These are phyloP conservation scores for Eucera pruinosa DNA, from an alignment of 2,888 invertebrate species.

Conservation along the genomic window DNA sequence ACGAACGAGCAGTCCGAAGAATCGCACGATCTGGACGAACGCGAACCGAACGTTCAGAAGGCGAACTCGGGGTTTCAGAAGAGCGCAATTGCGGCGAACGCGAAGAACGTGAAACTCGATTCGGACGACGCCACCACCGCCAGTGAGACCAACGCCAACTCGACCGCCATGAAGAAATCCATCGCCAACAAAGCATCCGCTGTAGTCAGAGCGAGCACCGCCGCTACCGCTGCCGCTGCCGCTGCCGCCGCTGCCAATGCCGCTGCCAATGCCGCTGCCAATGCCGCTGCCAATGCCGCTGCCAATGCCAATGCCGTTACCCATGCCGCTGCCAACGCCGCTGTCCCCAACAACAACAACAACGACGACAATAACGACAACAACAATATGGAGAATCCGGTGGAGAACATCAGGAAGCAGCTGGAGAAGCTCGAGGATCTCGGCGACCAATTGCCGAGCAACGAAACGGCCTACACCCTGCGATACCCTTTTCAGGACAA, in stretches of 20 bases:
- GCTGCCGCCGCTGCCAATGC: too few species aligned
- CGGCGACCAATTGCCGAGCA: slow-evolving; percentile 92
- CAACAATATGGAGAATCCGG: slow-evolving; percentile 85
- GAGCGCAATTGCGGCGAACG: slow-evolving; percentile 13
- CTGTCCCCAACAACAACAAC: slow-evolving; percentile 57
- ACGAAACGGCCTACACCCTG: slow-evolving; percentile 90
- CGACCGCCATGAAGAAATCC: slow-evolving; percentile 72
- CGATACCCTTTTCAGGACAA: slow-evolving; percentile 93
- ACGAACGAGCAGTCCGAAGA: slow-evolving; percentile 56
- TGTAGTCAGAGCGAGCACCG: slow-evolving; percentile 71
- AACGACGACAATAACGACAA: slow-evolving; percentile 77
- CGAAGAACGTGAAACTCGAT: slow-evolving; percentile 77
- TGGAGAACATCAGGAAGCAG: slow-evolving; percentile 92
- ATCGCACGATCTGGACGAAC: slow-evolving; percentile 52
- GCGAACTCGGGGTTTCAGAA: slow-evolving; percentile 67
- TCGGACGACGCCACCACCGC: slow-evolving; percentile 83
- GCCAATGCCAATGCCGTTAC: too few species aligned
- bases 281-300: too few species aligned
- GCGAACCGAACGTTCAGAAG: slow-evolving; percentile 54
- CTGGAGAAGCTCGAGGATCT: slow-evolving; percentile 92
- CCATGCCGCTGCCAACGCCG: too few species aligned
- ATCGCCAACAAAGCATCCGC: slow-evolving; percentile 80
- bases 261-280: too few species aligned
- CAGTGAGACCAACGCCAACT: slow-evolving; percentile 81
- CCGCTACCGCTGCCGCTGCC: too few species aligned